phyloP scores from a whole-genome alignment of 1,140 invertebrate genomes.

The Phortica variegata region DNA sequence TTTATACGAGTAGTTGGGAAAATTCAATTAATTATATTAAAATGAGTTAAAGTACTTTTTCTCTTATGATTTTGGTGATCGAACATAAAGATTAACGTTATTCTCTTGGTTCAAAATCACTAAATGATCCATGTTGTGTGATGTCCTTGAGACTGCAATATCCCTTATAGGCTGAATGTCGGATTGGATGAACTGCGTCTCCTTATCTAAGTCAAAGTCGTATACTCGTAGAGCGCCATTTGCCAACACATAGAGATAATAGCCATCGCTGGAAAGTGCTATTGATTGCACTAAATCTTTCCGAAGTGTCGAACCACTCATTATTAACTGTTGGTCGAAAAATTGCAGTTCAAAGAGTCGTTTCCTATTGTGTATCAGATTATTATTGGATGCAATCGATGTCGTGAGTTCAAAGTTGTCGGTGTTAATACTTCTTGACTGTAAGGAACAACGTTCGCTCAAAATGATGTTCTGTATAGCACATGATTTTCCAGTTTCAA shows the following conservation, averaged over 20 bases:
- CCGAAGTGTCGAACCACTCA: constrained; percentile 36
- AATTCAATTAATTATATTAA: no score
- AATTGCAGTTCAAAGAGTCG: constrained; percentile 40
- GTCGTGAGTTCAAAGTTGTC: constrained; percentile 23
- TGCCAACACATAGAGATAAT: constrained; percentile 34
- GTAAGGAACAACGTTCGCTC: constrained; percentile 41
- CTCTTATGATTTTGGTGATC: no score
- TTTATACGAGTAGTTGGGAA: no score
- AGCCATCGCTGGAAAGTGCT: constrained; percentile 42
- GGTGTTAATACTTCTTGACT: constrained; percentile 19
- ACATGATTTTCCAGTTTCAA: constrained; percentile 48
- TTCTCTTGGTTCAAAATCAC: constrained; percentile 9
- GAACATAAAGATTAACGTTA: constrained; percentile 9
- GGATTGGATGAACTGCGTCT: constrained; percentile 5
- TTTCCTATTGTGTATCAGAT: constrained; percentile 28
- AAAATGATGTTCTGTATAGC: constrained; percentile 56
- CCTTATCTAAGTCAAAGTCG: constrained; percentile 43
- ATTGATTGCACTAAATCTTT: constrained; percentile 42
- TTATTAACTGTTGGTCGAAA: constrained; percentile 44
- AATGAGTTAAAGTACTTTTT: no score
- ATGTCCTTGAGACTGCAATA: constrained; percentile 27
- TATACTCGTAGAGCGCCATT: constrained; percentile 40
- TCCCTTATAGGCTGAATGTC: constrained; percentile 17
- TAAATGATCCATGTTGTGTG: constrained; percentile 23
- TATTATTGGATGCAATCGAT: constrained; percentile 26